Evolutionary conservation across 2,888 invertebrate genomes (phyloP).

Genomic region (Diloba caeruleocephala): DNA sequence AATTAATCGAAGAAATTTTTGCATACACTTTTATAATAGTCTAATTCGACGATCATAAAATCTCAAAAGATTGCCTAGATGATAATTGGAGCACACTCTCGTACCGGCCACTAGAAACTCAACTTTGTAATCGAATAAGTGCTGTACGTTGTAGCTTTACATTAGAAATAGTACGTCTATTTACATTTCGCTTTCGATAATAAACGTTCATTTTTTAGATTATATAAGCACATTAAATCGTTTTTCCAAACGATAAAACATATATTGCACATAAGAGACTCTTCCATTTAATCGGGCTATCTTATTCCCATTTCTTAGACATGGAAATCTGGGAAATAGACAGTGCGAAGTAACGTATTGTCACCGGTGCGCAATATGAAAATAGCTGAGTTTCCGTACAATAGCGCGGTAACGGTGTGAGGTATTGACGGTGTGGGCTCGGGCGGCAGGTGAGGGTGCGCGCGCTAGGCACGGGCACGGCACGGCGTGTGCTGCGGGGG

Average conservation of each 20-base stretch:
- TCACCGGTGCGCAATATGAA: constrained; percentile 13
- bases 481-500: constrained; percentile 86
- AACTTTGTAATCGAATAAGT: constrained; percentile 14
- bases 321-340: neutral
- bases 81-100: constrained; percentile 57
- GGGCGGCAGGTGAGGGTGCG: constrained; percentile 78
- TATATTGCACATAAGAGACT: constrained; percentile 9
- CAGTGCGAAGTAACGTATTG: constrained; percentile 7
- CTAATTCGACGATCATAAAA: constrained; percentile 65
- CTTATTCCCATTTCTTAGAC: neutral
- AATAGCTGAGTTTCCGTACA: constrained; percentile 40
- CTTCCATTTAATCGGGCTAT: constrained; percentile 2
- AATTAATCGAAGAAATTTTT: constrained; percentile 60
- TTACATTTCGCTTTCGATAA: constrained; percentile 18
- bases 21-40: constrained; percentile 66
- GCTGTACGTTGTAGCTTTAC: constrained; percentile 9
- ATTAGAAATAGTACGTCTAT: constrained; percentile 10
- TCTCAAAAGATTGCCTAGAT: constrained; percentile 58
- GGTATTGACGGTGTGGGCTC: constrained; percentile 52
- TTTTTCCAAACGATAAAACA: constrained; percentile 5
- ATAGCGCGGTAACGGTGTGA: constrained; percentile 37
- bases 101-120: constrained; percentile 52
- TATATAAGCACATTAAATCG: constrained; percentile 4
- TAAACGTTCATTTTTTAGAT: constrained; percentile 26
- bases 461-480: constrained; percentile 84